phyloP scores from a whole-genome alignment of 2,797 vertebrate genomes.

The Crenichthys baileyi region DNA sequence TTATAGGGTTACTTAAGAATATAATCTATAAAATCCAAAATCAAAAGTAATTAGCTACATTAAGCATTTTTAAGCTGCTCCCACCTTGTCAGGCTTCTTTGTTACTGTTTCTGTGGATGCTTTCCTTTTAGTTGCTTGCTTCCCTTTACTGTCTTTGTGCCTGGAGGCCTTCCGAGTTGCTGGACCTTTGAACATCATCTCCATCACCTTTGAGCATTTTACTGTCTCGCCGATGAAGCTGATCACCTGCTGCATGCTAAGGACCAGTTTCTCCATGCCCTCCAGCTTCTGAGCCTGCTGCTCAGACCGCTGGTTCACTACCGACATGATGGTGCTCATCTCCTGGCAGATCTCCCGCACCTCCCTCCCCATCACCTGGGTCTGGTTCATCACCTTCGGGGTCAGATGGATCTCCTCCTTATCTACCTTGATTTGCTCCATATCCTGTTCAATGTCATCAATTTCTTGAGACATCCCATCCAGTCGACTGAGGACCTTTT shows the following conservation, averaged over 20 bases:
- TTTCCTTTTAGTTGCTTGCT: constrained; percentile 74
- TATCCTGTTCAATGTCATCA: constrained; percentile 82
- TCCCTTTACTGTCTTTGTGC: constrained; percentile 75
- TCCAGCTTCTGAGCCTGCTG: constrained; percentile 88
- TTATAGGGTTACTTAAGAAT: background rate
- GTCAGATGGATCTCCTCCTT: constrained; percentile 78
- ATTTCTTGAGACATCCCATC: constrained; percentile 88
- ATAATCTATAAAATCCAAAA: background rate
- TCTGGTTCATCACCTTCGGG: constrained; percentile 53
- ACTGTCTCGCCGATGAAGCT: constrained; percentile 86
- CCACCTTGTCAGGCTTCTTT: constrained; percentile 84
- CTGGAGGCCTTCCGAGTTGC: constrained; percentile 68
- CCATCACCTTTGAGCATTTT: constrained; percentile 82
- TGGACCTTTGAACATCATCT: constrained; percentile 81
- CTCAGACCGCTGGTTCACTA: constrained; percentile 85
- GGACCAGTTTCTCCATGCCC: constrained; percentile 87
- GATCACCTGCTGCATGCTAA: constrained; percentile 87
- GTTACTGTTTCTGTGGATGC: constrained; percentile 68
- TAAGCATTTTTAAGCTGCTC: constrained; percentile 33
- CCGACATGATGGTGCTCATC: constrained; percentile 86
- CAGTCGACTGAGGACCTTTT: constrained; percentile 86
- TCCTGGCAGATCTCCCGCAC: constrained; percentile 85
- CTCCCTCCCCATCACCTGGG: constrained; percentile 71
- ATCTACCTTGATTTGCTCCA: constrained; percentile 83
- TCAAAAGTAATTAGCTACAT: background rate